These are phyloP conservation scores for Drosophila putrida DNA, from an alignment of 2,888 invertebrate species.

Conservation along the genomic window DNA sequence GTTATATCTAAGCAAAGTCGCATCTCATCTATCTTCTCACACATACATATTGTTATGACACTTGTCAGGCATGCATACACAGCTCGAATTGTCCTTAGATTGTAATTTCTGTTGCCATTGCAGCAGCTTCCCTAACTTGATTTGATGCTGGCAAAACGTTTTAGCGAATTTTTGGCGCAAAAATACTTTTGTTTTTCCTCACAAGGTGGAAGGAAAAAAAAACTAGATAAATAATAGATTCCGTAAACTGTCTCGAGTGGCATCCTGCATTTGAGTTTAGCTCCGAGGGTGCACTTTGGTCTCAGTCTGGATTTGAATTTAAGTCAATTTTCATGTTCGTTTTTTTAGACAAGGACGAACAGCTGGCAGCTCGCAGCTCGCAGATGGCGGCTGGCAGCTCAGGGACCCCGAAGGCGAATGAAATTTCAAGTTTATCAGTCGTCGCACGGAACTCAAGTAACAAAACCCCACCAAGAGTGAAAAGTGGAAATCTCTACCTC, in stretches of 20 bases:
- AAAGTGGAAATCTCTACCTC: constrained; percentile 54
- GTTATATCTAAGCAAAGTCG: not conserved
- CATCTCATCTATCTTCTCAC: constrained; percentile 26
- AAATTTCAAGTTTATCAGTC: constrained; percentile 54
- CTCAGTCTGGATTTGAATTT: constrained; percentile 34
- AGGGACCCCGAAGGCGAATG: constrained; percentile 26
- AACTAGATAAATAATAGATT: constrained; percentile 39
- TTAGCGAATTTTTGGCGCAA: not conserved
- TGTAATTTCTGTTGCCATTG: constrained; percentile 27
- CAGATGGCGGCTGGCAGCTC: constrained; percentile 15
- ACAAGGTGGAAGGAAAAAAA: not conserved
- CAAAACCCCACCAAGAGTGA: constrained; percentile 8
- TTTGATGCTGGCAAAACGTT: constrained; percentile 20
- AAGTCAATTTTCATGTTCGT: constrained; percentile 51
- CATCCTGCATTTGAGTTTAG: constrained; percentile 33
- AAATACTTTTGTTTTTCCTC: constrained; percentile 1
- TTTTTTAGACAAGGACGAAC: constrained; percentile 25
- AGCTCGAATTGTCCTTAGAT: constrained; percentile 24
- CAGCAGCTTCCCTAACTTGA: not conserved
- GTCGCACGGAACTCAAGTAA: constrained; percentile 32
- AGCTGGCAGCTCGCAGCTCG: constrained; percentile 25
- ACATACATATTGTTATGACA: constrained; percentile 41
- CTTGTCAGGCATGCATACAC: constrained; percentile 25
- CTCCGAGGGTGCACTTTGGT: not conserved
- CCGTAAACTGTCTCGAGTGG: constrained; percentile 21